Evolutionary conservation across 2,113 vertebrate species (phyloP), one percentile per base, ranked within the genome.

Genomic region (Chitala chitala): DNA sequence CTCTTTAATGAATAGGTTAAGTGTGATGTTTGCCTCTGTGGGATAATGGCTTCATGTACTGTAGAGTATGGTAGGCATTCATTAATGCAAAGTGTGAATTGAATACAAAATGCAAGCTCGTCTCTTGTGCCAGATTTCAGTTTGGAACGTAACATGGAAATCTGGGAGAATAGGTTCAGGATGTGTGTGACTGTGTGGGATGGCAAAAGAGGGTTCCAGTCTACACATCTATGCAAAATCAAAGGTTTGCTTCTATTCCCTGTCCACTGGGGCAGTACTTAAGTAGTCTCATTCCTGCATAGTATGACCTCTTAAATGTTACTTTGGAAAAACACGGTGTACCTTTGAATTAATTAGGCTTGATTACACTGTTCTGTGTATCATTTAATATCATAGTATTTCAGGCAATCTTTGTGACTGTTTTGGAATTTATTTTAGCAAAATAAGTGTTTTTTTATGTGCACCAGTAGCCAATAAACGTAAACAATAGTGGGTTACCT

Each of bases 301-400:
- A 59, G 33, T 31, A 59, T n/a, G 56, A 31, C 9, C 33, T 31
- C 56, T 59, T 33, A 24, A 24, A 15, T 15, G 26, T 31, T 59
- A 31, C 7, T 33, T 31, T 31, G 56, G 56, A 59, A 59, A 59
- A 12, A 24, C 56, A 59, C 33, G 29, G 56, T 59, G 56, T 33
- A 31, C 20, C 4, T 17, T 59, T 59, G n/a, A 59, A 59, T 59
- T 59, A 59, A 58, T 58, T 26, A 22, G 55, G 55, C 55, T 24
- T 33, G 56, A 59, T 31, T 12, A 31, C 29, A 31, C 12, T 59
- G 56, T 20, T 59, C 56, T 59, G 12, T 31, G 33, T 59, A 15
- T 59, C 26, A 33, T 31, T 15, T 59, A 33, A 63, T 38, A 63
- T 63, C 59, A 38, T 33, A 63, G 31, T 33, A 63, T 63, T 63